Base-by-base conservation (phyloP, 2,888 invertebrate genomes). In the Monoplex corrugatus region DNA sequence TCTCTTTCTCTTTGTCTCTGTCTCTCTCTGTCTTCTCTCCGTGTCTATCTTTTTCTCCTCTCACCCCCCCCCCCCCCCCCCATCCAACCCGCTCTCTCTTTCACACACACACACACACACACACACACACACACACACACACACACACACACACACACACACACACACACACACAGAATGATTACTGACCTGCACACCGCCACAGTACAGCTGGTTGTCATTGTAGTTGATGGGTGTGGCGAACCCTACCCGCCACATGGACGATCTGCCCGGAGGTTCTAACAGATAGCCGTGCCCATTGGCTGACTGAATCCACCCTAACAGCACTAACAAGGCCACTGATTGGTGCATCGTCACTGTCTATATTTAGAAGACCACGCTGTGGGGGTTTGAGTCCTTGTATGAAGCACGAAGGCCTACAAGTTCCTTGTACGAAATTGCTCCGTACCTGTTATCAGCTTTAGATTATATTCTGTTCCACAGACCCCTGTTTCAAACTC, bases 241-340 rank as follows among this genome's bases (percentile, higher is more conserved):
- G 63, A 89, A 91, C 1, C 91, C 91, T n/a, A 89, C 50, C n/a
- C 90, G 83, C 91, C 91, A 91, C 91, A 91, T 91, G 23, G 89
- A 87, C 78, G 89, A 89, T 28, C 91, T 32, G 38, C 87, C 82
- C 0, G 91, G 91, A 10, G 91, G 91, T 6, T 91, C 91, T 87
- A 90, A 87, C 28, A 91, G 89, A 10, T 89, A 86, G 13, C 89
- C 91, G 43, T 91, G 91, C 5, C 89, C 87, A 44, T 78, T 63
- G 44, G 63, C 28, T 2, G 28, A 23, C n/a, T n/a, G n/a, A n/a
- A n/a, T n/a, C n/a, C n/a, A n/a, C n/a, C n/a, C n/a, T n/a, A n/a
- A n/a, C n/a, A n/a, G n/a, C n/a, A n/a, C n/a, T n/a, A n/a, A n/a
- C n/a, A n/a, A n/a, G n/a, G n/a, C n/a, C n/a, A n/a, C n/a, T n/a